Base-by-base conservation (phyloP, 2,797 vertebrate species). In the Limosa lapponica region DNA sequence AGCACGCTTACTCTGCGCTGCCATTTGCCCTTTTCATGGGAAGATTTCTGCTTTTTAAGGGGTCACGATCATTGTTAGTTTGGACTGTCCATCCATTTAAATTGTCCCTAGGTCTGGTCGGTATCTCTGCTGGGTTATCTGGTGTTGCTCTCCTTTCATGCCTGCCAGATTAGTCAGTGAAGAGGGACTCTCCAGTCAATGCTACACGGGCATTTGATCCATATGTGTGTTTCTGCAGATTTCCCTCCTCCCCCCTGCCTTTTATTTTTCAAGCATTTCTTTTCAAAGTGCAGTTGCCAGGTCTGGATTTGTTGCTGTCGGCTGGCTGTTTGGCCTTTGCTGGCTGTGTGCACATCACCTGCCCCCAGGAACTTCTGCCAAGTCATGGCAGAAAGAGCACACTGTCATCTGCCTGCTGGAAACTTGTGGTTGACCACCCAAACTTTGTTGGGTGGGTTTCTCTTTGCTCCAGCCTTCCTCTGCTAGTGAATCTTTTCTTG, bases 331-430 rank as follows among this genome's bases (percentile, higher is more conserved):
- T 77, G 70, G 57, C 23, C 28, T 80, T 59, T 59, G 27, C 59
- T 90, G 65, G 12, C 71, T 82, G 30, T 8, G 10, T 30, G 2
- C 43, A 65, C n/a, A 11, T 65, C 80, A 8, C 24, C 27, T 86
- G 74, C 54, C 22, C 61, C 25, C 20, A 48, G 4, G 65, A 79
- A 11, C 24, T 61, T 49, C 46, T 55, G 59, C 64, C 67, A 66
- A 27, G 17, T 32, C 11, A 0, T 3, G 41, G 64, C 55, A 82
- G 70, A 27, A 79, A 8, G 62, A 1, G 0, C 3, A 1, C 27
- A 36, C 46, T 86, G 54, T 59, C 4, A 0, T 61, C 46, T 90
- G 44, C 73, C 49, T 44, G 58, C 49, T 54, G 69, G 36, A 75
- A 71, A 19, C 27, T 23, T 27, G 19, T 34, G 85, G 15, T 4